Percentiles rank a stretch among this genome's conserved stretches.
These are phyloP conservation scores for Copidosoma aretas DNA, from an alignment of 2,888 invertebrate genomes.

Conservation along the genomic window DNA sequence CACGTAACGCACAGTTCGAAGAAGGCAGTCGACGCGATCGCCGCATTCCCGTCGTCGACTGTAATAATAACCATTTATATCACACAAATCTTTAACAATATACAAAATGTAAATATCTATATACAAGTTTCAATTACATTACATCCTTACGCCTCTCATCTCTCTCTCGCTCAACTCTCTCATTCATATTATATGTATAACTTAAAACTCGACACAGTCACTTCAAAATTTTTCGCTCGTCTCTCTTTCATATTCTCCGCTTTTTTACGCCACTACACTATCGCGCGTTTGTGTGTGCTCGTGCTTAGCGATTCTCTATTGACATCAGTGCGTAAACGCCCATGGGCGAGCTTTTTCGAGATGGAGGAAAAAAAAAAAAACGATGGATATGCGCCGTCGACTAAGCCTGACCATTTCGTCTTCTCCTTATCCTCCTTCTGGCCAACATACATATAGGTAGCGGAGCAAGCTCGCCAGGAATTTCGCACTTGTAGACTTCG, in stretches of 20 bases:
- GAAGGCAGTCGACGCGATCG: constrained; percentile 28
- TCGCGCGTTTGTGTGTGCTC: too few relatives aligned
- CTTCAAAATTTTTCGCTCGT: constrained; percentile 16
- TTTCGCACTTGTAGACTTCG: constrained; percentile 21
- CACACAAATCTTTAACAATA: constrained; percentile 64
- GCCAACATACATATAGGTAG: too few relatives aligned
- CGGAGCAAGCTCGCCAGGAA: background rate
- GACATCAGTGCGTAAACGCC: too few relatives aligned
- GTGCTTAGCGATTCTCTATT: too few relatives aligned
- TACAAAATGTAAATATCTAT: constrained; percentile 63
- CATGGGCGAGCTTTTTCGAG: too few relatives aligned
- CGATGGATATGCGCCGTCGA: too few relatives aligned
- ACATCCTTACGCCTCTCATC: constrained; percentile 37
- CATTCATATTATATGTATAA: too few relatives aligned
- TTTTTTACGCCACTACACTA: too few relatives aligned
- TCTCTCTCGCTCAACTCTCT: constrained; percentile 18
- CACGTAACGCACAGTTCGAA: constrained; percentile 5
- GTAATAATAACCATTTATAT: constrained; percentile 60
- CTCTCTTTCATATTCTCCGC: too few relatives aligned
- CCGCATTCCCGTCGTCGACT: constrained; percentile 12
- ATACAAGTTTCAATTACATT: constrained; percentile 63
- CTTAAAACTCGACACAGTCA: constrained; percentile 20
- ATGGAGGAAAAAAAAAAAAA: too few relatives aligned
- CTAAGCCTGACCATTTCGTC: too few relatives aligned
- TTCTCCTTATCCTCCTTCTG: too few relatives aligned